Evolutionary conservation across 2,888 invertebrate species (phyloP).

Genomic region (Drosophila peninsularis): DNA sequence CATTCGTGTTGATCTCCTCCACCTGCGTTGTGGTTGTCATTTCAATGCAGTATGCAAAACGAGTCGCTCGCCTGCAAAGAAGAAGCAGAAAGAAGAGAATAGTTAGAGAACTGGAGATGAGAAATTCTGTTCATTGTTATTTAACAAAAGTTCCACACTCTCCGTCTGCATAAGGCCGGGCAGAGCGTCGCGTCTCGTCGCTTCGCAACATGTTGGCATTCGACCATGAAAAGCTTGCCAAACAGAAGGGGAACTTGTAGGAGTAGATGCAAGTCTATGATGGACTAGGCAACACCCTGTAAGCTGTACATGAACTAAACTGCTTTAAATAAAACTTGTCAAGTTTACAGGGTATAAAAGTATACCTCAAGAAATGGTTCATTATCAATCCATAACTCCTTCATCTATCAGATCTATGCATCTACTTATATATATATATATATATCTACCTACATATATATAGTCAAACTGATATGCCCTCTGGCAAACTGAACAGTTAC

Average conservation of each 20-base stretch:
- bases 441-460: too few species aligned
- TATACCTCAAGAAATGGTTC: too few species aligned
- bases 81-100: constrained; percentile 14
- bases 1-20: constrained; percentile 60
- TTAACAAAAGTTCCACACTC: constrained; percentile 38
- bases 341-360: too few species aligned
- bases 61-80: constrained; percentile 37
- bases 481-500: background rate
- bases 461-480: too few species aligned
- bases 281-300: constrained; percentile 19
- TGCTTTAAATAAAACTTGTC: too few species aligned
- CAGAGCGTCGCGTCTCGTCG: constrained; percentile 11
- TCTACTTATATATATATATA: too few species aligned
- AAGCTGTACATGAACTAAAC: too few species aligned
- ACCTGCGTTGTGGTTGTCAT: constrained; percentile 71
- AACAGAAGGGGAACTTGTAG: constrained; percentile 22
- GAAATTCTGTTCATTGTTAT: constrained; percentile 38
- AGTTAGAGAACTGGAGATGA: constrained; percentile 16
- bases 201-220: constrained; percentile 47
- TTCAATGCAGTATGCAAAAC: constrained; percentile 35
- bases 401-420: too few species aligned
- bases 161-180: constrained; percentile 9
- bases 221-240: constrained; percentile 68
- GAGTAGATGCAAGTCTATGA: background rate
- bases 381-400: too few species aligned